A percentile compares a stretch with the other conserved stretches of the same genome.
These are phyloP conservation scores for Disparrhopalites patrizii DNA, from an alignment of 2,888 invertebrate species.

Conservation along the genomic window DNA sequence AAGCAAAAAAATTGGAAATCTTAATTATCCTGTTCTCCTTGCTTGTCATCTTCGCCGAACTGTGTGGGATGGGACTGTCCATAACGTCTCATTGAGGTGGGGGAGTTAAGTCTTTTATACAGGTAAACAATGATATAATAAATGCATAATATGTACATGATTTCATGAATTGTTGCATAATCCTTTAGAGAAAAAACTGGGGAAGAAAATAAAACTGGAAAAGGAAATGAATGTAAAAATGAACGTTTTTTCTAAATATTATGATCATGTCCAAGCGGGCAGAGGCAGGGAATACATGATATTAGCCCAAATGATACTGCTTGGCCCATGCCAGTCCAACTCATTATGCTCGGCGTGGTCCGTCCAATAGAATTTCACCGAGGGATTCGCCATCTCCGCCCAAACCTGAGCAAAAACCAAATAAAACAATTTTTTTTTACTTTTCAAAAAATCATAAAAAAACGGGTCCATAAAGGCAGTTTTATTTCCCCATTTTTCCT, in stretches of 20 bases:
- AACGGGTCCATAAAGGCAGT: too few species aligned
- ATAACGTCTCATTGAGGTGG: too few species aligned
- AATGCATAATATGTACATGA: not conserved
- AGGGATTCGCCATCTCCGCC: slow-evolving; percentile 38
- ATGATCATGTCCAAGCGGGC: slow-evolving; percentile 38
- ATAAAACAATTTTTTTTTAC: too few species aligned
- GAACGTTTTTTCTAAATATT: not conserved
- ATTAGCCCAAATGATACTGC: slow-evolving; percentile 42
- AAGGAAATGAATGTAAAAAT: not conserved
- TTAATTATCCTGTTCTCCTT: too few species aligned
- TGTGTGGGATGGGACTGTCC: too few species aligned
- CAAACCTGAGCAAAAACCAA: slow-evolving; percentile 31
- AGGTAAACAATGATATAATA: not conserved
- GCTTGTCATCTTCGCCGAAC: too few species aligned
- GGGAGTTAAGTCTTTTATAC: too few species aligned
- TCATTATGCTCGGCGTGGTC: slow-evolving; percentile 41
- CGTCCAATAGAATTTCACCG: slow-evolving; percentile 44
- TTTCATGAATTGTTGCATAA: not conserved
- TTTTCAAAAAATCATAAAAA: too few species aligned
- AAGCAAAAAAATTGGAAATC: too few species aligned
- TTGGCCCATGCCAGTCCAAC: slow-evolving; percentile 41
- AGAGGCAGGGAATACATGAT: slow-evolving; percentile 43
- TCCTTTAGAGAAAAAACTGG: not conserved
- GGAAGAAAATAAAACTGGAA: not conserved
- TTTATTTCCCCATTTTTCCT: too few species aligned